A percentile compares a stretch with the other conserved stretches of the same genome.
Evolutionary conservation across 1,140 invertebrate species (phyloP).

Genomic region (Harlomillsia oculata): DNA sequence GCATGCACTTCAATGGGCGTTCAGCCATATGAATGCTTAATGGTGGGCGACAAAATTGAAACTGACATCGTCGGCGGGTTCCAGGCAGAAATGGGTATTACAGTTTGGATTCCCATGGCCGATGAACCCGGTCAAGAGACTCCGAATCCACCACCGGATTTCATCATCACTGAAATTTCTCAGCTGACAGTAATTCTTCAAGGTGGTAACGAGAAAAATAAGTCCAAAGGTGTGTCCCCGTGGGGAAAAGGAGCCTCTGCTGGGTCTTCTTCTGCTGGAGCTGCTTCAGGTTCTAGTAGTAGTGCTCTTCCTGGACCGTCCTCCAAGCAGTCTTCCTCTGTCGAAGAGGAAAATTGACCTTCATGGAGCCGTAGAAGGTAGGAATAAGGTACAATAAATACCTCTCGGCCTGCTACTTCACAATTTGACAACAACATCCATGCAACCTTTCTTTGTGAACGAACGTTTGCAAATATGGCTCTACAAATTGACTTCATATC

Average conservation of each 20-base stretch:
- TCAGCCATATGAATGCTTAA: constrained; percentile 59
- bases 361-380: not conserved
- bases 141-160: constrained; percentile 36
- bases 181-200: constrained; percentile 29
- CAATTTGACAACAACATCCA: too few species aligned
- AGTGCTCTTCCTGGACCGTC: constrained; percentile 8
- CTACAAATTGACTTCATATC: too few species aligned
- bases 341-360: constrained; percentile 5
- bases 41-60: constrained; percentile 76
- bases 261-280: not conserved
- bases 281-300: not conserved
- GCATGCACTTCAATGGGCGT: constrained; percentile 64
- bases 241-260: constrained; percentile 1
- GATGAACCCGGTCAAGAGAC: constrained; percentile 20
- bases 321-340: constrained; percentile 1
- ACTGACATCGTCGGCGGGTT: constrained; percentile 73
- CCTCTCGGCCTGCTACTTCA: too few species aligned
- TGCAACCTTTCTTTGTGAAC: too few species aligned
- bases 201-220: constrained; percentile 22
- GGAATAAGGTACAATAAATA: too few species aligned
- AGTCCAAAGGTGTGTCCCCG: constrained; percentile 19
- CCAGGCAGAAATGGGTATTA: constrained; percentile 59
- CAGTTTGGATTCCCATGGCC: constrained; percentile 66
- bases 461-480: too few species aligned
- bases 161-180: constrained; percentile 31